Base-by-base conservation (phyloP, 2,113 vertebrate genomes). In the Labeo rohita region DNA sequence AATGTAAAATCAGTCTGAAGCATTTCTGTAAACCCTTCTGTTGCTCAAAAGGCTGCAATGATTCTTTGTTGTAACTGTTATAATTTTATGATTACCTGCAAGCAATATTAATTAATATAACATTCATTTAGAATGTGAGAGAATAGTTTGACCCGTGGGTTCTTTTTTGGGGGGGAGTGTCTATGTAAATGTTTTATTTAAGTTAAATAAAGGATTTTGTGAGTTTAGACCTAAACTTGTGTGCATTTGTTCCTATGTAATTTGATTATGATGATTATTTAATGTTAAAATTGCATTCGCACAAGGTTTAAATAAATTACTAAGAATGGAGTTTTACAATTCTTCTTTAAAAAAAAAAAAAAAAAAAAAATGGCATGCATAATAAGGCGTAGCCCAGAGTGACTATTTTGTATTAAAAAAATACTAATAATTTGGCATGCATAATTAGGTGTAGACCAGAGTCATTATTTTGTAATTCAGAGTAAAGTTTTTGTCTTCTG, bases 111-210 rank as follows among this genome's bases (percentile, higher is more conserved):
- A 47, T 65, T 49, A 52, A 82, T 66, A 65, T 70, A 36, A 50
- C 50, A 73, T 54, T 77, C 23, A 54, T 18, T 77, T 16, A 76
- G n/a, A 50, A 50, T 50, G 50, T 75, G n/a, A 76, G 49, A 36
- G 7, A 54, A 10, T 36, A 52, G 11, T 54, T 70, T 85, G 18
- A 45, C 6, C 47, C 0, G 4, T 65, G 9, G 7, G 8, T 52
- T 66, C 21, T 68, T 54, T 74, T 50, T 52, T 52, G 1, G 0
- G 34, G 54, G 28, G 28, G 28, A 28, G 28, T 47, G 47, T 45
- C 10, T 77, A 28, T 85, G 59, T 78, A 78, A 56, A 8, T 3
- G 34, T 63, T 88, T 13, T 49, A 85, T 81, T 81, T 50, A 77
- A 23, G 50, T 76, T 45, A 8, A 70, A 13, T 87, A 61, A 73